Percentiles rank a stretch among this genome's conserved stretches.
Evolutionary conservation across 2,797 vertebrate species (phyloP).

Genomic region (Gadopsis bispinosus): DNA sequence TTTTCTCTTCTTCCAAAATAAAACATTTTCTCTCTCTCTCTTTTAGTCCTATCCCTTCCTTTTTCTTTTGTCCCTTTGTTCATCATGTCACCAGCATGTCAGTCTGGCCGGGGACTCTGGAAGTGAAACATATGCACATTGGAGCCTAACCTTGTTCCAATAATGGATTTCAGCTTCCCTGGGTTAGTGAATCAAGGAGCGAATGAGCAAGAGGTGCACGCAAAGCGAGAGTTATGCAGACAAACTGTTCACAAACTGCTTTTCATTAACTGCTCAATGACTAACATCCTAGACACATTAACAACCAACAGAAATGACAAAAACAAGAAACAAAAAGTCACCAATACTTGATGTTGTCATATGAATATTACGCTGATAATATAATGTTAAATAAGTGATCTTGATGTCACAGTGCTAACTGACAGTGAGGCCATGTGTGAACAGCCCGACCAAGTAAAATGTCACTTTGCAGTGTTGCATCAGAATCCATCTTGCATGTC

Average conservation of each 20-base stretch:
- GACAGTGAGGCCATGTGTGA: slow-evolving; percentile 5
- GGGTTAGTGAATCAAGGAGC: slow-evolving; percentile 35
- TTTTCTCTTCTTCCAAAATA: slow-evolving; percentile 34
- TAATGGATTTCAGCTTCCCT: slow-evolving; percentile 53
- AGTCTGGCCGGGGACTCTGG: slow-evolving; percentile 12
- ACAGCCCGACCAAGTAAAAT: slow-evolving; percentile 5
- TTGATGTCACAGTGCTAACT: background rate
- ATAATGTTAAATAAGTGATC: slow-evolving; percentile 29
- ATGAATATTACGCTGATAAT: background rate
- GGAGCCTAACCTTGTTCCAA: slow-evolving; percentile 7
- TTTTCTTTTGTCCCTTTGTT: slow-evolving; percentile 7
- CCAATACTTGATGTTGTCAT: background rate
- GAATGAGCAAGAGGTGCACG: slow-evolving; percentile 31
- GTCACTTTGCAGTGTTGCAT: slow-evolving; percentile 19
- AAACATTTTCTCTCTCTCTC: slow-evolving; percentile 27
- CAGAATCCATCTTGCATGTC: background rate
- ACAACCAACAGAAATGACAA: slow-evolving; percentile 26
- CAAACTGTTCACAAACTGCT: slow-evolving; percentile 39
- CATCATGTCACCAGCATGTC: slow-evolving; percentile 16
- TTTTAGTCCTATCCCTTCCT: slow-evolving; percentile 7
- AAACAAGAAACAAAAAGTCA: slow-evolving; percentile 25
- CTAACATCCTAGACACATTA: slow-evolving; percentile 43
- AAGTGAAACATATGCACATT: slow-evolving; percentile 37
- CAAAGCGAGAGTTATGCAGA: slow-evolving; percentile 18
- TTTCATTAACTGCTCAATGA: slow-evolving; percentile 53